These are phyloP conservation scores for Leptopterna dolabrata DNA, from an alignment of 2,888 invertebrate species.

Conservation along the genomic window DNA sequence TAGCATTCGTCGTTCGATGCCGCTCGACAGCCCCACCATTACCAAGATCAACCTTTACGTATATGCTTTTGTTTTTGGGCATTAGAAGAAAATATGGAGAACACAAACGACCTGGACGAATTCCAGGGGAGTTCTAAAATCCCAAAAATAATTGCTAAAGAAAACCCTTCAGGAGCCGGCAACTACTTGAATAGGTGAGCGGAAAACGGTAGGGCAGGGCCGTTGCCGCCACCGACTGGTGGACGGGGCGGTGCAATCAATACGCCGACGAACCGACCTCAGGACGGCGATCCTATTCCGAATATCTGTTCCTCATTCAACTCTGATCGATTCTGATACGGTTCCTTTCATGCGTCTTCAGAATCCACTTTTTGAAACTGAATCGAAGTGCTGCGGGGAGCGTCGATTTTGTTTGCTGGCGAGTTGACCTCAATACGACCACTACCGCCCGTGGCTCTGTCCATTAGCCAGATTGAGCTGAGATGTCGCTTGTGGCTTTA, in stretches of 20 bases:
- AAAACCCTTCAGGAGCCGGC: not conserved
- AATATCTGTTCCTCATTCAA: not conserved
- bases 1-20: no score
- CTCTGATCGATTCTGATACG: not conserved
- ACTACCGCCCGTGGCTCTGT: not conserved
- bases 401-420: not conserved
- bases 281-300: not conserved
- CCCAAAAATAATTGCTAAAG: not conserved
- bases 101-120: no score
- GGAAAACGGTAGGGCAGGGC: conserved; percentile 11
- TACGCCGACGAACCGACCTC: not conserved
- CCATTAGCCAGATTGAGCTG: not conserved
- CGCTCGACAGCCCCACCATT: no score
- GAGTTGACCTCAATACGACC: not conserved
- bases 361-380: not conserved
- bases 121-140: no score
- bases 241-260: not conserved
- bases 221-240: not conserved
- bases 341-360: not conserved
- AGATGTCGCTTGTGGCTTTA: not conserved
- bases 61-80: no score
- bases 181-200: not conserved
- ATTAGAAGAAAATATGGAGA: no score
- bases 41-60: no score
- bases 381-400: not conserved